Conservation (phyloP, 2,113 vertebrate genomes). For the Macquaria ambigua region DNA sequence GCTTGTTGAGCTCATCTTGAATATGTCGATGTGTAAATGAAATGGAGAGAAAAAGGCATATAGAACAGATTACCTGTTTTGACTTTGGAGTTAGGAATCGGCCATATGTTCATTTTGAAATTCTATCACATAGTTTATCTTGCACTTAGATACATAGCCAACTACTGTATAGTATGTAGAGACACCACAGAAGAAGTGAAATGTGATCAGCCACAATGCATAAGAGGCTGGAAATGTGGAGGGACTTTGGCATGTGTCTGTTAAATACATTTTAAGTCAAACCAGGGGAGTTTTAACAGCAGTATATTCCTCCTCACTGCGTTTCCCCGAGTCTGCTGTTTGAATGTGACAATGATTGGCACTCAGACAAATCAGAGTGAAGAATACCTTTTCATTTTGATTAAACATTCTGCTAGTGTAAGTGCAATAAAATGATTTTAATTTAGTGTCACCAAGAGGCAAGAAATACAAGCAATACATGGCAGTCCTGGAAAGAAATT, state of each 20-base stretch:
- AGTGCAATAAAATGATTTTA: neutral
- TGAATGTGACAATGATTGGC: neutral
- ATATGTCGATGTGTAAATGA: constrained; percentile 37
- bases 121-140: constrained; percentile 29
- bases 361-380: neutral
- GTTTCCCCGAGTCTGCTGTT: neutral
- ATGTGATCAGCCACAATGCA: constrained; percentile 42
- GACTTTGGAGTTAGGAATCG: neutral
- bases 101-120: constrained; percentile 22
- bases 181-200: constrained; percentile 39
- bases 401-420: neutral
- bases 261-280: constrained; percentile 17
- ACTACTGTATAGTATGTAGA: neutral
- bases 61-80: neutral
- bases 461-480: neutral
- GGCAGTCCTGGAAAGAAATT: neutral
- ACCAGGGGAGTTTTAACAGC: neutral
- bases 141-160: constrained; percentile 26
- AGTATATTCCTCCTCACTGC: neutral
- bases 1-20: constrained; percentile 48
- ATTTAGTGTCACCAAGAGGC: neutral
- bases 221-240: constrained; percentile 42
- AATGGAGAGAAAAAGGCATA: neutral
- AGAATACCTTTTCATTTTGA: neutral
- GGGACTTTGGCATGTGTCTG: constrained; percentile 8